Evolutionary conservation across 1,140 invertebrate genomes (phyloP), one percentile per base, ranked within the genome.

Genomic region (Trachelipus rathkii): DNA sequence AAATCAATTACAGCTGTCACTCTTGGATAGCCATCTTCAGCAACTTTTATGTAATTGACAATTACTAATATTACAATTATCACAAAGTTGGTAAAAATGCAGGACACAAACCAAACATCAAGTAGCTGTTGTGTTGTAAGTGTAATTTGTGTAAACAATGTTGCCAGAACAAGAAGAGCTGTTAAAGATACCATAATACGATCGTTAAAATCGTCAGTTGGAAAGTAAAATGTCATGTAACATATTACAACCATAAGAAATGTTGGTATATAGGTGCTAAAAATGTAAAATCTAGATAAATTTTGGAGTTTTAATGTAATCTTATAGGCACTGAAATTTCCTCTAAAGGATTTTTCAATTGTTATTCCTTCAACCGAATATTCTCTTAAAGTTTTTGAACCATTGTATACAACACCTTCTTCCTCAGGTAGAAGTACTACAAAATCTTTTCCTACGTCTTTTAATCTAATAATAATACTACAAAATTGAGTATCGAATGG

Each of bases 161-260:
- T 81, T 0, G 79, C 79, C 68, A 81, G 44, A 21, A 81, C 79
- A n/a, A 81, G 77, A 8, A 81, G 73, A 10, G 79, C 74, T 19
- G 79, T 81, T 60, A 81, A 72, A 5, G 79, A 81, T 50, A 81
- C 79, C 79, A 81, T 81, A 68, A 81, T 81, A 33, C 79, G 76
- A 24, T 80, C 77, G 45, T 78, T 78, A 72, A 81, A 81, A 72
- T 81, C 79, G 60, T 81, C 74, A 45, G 78, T 23, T 46, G 78
- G 68, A 33, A 77, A 81, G 72, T 46, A 81, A 23, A 81, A 74
- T 7, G 79, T 81, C 8, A 74, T 77, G 71, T 81, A 81, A 15
- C 72, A 78, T 66, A 81, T 81, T 19, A 77, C 70, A 10, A 81
- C 79, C 79, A 81, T 81, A 33, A 81, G 77, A 72, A 81, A 81